Base-by-base conservation (phyloP, 2,113 vertebrate genomes). In the Herpetotheres cachinnans region DNA sequence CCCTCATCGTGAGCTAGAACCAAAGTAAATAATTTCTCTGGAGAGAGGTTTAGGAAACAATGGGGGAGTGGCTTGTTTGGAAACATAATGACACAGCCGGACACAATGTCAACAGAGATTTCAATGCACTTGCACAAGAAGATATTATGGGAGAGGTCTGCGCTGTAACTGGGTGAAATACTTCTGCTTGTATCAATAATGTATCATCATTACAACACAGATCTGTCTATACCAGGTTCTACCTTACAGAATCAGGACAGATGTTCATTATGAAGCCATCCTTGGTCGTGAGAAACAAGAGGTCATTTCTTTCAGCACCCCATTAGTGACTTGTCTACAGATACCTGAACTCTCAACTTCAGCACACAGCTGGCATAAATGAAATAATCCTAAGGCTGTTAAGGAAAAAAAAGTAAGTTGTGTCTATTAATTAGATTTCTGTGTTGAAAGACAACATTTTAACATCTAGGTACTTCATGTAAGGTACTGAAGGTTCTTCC, bases 71-170 rank as follows among this genome's bases (percentile, higher is more conserved):
- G 91, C 93, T 80, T 97, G 87, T 97, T 97, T 97, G 89, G 97
- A 97, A 97, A 97, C 85, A 85, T 16, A 77, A 79, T 96, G 95
- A 97, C 95, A 96, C 94, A 97, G 95, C 69, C 2, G 3, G 89
- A 58, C 96, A 93, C 70, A 90, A 1, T 95, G 93, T 96, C 95
- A 97, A 96, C 93, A 97, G 46, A 78, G 62, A 93, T 96, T 95
- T 97, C 95, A 96, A 16, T 20, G 89, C 89, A n/a, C 94, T 97
- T 97, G 78, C 95, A 93, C 88, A 96, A 97, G 93, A 82, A 42
- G 16, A 59, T 86, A 89, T 87, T 95, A 73, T 67, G 87, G 94
- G 93, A 97, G 94, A 96, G 94, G 95, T 97, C 93, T 93, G 63
- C 34, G 0, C 38, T 42, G 71, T 62, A 93, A 96, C 58, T 59